Evolutionary conservation across 2,888 invertebrate genomes (phyloP), one percentile per base, ranked within the genome.

Genomic region (Endotricha flammealis): DNA sequence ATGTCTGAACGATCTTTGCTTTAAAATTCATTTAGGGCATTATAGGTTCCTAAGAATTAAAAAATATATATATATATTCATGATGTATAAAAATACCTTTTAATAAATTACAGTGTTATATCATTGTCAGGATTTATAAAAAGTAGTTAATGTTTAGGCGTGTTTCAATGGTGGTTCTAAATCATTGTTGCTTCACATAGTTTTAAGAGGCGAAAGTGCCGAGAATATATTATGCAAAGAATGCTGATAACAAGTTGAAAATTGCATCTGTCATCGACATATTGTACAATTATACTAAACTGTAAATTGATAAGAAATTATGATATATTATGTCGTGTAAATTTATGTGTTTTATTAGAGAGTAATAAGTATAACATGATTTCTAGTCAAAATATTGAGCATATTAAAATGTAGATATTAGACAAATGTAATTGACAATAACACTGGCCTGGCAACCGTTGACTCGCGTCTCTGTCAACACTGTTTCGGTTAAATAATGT

Each of bases 311-410:
- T 77, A 77, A 73, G 72, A 78, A 78, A 76, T 75, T 72, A 73
- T 79, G 78, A 74, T 80, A 80, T 82, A 20, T 20, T 20, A 81
- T 79, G 76, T 65, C 62, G 60, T 85, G 83, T 85, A 85, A 74
- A 83, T 77, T 71, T 68, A 67, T 78, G 76, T 75, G 79, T 82
- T 81, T 81, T 81, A 72, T 81, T 83, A 80, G 77, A 79, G 70
- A 74, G 64, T 81, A 80, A 78, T 77, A 73, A 77, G 71, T 79
- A 76, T 76, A 81, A 81, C 79, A 85, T 80, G 85, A 81, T 83
- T 86, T 87, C 87, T 87, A 87, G 87, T 87, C 87, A 87, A 83
- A 83, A 79, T 82, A 83, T 85, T 81, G 80, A 86, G 75, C 83
- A 80, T 82, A 83, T 80, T 78, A 75, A 79, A 76, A 68, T 75